Percentiles rank a stretch among this genome's conserved stretches.
phyloP scores from a whole-genome alignment of 2,797 vertebrate genomes.

The Pterois miles region DNA sequence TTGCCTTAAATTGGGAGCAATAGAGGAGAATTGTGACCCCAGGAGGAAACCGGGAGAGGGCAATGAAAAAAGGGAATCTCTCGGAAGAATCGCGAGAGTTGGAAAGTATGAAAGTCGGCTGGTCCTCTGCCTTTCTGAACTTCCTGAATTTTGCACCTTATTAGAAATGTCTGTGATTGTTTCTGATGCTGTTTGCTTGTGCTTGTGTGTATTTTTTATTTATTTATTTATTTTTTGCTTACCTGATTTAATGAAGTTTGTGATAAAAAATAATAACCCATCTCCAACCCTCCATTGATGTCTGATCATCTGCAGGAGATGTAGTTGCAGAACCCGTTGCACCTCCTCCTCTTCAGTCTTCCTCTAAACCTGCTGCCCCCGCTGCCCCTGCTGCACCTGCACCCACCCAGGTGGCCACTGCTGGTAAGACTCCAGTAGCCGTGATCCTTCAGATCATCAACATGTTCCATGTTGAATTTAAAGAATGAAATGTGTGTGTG shows the following conservation, averaged over 20 bases:
- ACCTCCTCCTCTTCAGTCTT: constrained; percentile 60
- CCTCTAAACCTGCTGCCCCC: constrained; percentile 55
- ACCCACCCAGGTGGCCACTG: constrained; percentile 51
- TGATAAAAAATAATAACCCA: background rate
- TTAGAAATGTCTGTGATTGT: background rate
- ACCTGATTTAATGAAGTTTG: background rate
- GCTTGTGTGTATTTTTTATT: background rate
- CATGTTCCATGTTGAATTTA: background rate
- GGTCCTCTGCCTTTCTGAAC: background rate
- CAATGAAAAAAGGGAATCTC: too few species aligned
- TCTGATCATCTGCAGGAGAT: constrained; percentile 61
- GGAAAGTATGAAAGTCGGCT: background rate
- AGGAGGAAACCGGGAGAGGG: too few species aligned
- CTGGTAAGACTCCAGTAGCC: constrained; percentile 59
- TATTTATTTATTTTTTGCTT: too few species aligned
- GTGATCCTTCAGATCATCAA: background rate
- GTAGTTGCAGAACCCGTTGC: constrained; percentile 41
- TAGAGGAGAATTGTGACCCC: too few species aligned
- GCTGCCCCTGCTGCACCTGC: constrained; percentile 40
- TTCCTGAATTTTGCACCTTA: too few species aligned
- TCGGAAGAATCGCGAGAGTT: too few species aligned
- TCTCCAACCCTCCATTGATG: background rate
- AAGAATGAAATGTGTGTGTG: background rate
- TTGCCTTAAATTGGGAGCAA: too few species aligned
- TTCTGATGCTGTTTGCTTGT: background rate